These are phyloP conservation scores for Syngnathoides biaculeatus DNA, from an alignment of 2,113 vertebrate species.

Conservation along the genomic window DNA sequence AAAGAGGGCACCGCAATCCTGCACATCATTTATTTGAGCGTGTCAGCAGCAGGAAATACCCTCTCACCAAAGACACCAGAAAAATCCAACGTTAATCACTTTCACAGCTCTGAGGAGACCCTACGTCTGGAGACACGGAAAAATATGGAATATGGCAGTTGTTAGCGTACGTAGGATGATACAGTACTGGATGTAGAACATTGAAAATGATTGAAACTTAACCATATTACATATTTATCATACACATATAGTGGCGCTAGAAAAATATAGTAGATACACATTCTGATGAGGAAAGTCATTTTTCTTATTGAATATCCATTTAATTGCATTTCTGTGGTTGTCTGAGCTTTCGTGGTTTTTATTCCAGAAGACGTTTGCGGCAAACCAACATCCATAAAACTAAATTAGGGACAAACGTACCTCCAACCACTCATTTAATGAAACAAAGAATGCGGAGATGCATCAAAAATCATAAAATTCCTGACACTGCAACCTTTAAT, in stretches of 20 bases:
- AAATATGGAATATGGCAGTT: background rate
- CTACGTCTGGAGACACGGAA: constrained; percentile 1
- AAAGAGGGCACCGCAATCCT: constrained; percentile 23
- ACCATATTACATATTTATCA: background rate
- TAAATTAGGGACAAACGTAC: background rate
- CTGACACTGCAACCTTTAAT: background rate
- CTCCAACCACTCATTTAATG: background rate
- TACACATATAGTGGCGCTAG: background rate
- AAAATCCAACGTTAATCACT: constrained; percentile 13
- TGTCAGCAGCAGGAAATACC: constrained; percentile 24
- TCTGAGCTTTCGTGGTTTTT: constrained; percentile 12
- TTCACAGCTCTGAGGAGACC: background rate
- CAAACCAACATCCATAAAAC: background rate
- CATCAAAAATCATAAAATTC: background rate
- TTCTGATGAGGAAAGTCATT: background rate
- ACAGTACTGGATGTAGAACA: background rate
- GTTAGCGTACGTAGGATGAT: background rate
- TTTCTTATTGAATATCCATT: background rate
- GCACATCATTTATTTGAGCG: constrained; percentile 39
- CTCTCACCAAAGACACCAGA: constrained; percentile 7
- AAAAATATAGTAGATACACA: background rate
- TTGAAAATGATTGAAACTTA: background rate
- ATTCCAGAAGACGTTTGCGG: background rate
- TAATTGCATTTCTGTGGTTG: constrained; percentile 14
- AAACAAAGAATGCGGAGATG: background rate